Evolutionary conservation across 2,797 vertebrate genomes (phyloP).

Genomic region (Ibycter americanus): DNA sequence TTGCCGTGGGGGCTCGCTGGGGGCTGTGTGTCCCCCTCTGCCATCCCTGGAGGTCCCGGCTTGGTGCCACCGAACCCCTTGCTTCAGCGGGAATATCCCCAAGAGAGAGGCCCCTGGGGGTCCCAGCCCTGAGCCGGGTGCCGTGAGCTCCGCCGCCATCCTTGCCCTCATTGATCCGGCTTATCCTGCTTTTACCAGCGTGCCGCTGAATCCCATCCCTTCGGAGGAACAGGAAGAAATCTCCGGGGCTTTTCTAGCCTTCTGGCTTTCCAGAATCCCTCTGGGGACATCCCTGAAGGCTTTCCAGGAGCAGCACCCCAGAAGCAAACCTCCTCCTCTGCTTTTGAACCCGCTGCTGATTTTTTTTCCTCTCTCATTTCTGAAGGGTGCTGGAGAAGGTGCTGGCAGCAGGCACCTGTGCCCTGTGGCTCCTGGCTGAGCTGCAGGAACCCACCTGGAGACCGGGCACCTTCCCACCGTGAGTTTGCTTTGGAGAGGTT

Average conservation of each 20-base stretch:
- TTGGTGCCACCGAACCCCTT: neutral
- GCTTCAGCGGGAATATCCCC: neutral
- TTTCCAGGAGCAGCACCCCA: neutral
- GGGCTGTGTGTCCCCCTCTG: neutral
- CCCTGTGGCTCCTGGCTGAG: neutral
- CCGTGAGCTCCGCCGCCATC: accelerated
- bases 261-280: accelerated
- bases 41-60: accelerated
- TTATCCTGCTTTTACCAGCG: accelerated
- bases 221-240: neutral
- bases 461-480: accelerated
- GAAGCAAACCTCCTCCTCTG: neutral
- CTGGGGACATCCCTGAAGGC: accelerated
- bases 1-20: accelerated
- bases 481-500: accelerated
- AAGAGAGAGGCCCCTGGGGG: accelerated
- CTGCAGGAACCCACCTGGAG: neutral
- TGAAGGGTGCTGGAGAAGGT: neutral
- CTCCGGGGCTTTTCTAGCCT: neutral
- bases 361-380: neutral
- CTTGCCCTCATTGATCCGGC: accelerated
- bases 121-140: neutral
- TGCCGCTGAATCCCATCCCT: neutral
- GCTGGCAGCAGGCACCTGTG: accelerated
- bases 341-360: neutral